These are phyloP conservation scores for Tachuris rubrigastra DNA, from an alignment of 2,113 vertebrate species.

Conservation along the genomic window DNA sequence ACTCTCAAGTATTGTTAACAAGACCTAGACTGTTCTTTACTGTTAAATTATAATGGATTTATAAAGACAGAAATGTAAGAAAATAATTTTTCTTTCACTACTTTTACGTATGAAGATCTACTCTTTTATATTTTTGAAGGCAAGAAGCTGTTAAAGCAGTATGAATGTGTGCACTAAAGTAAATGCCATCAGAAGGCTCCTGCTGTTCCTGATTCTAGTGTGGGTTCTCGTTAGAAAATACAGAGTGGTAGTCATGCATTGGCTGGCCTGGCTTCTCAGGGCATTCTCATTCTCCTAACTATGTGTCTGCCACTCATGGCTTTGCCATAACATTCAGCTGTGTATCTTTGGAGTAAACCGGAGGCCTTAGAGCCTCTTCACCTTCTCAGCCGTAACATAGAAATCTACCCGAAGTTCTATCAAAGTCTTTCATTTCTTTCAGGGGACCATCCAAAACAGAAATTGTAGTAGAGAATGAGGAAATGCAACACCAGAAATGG, in stretches of 20 bases:
- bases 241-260: not conserved
- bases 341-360: not conserved
- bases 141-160: not conserved
- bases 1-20: not conserved
- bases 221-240: not conserved
- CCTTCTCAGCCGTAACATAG: not conserved
- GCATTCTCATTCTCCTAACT: not conserved
- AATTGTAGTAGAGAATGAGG: conserved; percentile 65
- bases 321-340: not conserved
- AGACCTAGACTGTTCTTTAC: not conserved
- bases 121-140: not conserved
- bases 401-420: not conserved
- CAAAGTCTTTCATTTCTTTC: conserved; percentile 36
- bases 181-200: not conserved
- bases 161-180: not conserved
- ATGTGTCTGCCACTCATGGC: not conserved
- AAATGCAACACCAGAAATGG: conserved; percentile 78
- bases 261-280: not conserved
- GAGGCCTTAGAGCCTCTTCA: not conserved
- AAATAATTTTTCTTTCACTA: not conserved
- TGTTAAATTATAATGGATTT: not conserved
- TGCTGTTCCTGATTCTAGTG: not conserved
- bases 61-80: not conserved
- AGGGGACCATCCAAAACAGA: conserved; percentile 79
- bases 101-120: not conserved